Evolutionary conservation across 2,797 vertebrate genomes (phyloP).

Genomic region (Chromobotia macracanthus): DNA sequence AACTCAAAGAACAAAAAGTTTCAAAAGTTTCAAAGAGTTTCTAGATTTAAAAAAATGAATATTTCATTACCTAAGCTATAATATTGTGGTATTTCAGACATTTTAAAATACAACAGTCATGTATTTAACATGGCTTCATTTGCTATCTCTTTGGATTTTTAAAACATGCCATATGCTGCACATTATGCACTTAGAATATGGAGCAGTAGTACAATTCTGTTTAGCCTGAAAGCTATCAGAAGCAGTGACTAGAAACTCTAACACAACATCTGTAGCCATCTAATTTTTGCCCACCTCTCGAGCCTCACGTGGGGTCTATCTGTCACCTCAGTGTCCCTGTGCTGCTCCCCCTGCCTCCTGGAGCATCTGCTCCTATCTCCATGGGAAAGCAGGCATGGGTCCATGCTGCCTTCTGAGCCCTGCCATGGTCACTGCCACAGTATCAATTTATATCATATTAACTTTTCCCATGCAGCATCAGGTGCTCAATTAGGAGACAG

Average conservation of each 20-base stretch:
- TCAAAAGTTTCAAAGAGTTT: no score
- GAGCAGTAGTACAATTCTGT: conserved; percentile 28
- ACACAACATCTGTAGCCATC: conserved; percentile 48
- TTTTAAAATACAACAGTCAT: no score
- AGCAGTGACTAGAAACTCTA: conserved; percentile 37
- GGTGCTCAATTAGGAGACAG: conserved; percentile 67
- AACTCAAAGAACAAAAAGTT: no score
- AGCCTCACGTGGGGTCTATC: conserved; percentile 47
- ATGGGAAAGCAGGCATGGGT: conserved; percentile 49
- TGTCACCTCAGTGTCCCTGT: conserved; percentile 52
- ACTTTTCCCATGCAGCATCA: conserved; percentile 65
- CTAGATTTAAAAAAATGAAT: no score
- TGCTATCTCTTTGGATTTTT: not conserved
- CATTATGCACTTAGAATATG: conserved; percentile 3
- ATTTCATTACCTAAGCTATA: no score
- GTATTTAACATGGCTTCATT: no score
- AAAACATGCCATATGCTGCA: not conserved
- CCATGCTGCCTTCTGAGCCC: conserved; percentile 41
- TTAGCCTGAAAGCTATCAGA: conserved; percentile 20
- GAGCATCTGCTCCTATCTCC: conserved; percentile 63
- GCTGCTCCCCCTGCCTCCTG: conserved; percentile 39
- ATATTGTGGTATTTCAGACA: no score
- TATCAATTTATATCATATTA: conserved; percentile 72
- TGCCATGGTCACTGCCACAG: conserved; percentile 53
- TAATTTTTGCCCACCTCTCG: conserved; percentile 49